Percentiles rank a stretch among this genome's conserved stretches.
phyloP scores from a whole-genome alignment of 2,888 invertebrate genomes.

The Brenthis daphne region DNA sequence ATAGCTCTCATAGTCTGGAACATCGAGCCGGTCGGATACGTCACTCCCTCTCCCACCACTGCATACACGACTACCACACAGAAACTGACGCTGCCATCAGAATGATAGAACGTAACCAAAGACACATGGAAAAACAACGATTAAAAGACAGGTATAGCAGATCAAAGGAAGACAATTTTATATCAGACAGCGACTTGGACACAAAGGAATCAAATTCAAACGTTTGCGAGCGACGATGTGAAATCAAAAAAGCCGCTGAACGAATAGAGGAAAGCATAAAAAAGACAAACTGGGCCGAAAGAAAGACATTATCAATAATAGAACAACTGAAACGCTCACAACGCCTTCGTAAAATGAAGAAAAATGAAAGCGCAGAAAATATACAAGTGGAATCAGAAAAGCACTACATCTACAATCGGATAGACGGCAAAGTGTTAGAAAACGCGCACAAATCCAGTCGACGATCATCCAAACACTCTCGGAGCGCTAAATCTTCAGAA shows the following conservation, averaged over 20 bases:
- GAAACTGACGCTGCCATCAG: conserved; percentile 82
- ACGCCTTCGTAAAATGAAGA: conserved; percentile 67
- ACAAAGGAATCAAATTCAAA: conserved; percentile 55
- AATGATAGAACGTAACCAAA: conserved; percentile 83
- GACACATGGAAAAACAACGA: conserved; percentile 82
- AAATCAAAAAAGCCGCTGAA: conserved; percentile 69
- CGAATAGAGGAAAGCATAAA: conserved; percentile 75
- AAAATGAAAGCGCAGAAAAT: conserved; percentile 74
- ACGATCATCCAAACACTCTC: conserved; percentile 74
- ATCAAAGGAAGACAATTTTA: conserved; percentile 66
- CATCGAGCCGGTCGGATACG: conserved; percentile 69
- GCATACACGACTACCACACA: conserved; percentile 81
- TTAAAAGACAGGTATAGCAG: conserved; percentile 69
- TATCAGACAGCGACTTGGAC: conserved; percentile 70
- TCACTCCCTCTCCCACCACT: conserved; percentile 75
- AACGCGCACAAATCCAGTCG: conserved; percentile 80
- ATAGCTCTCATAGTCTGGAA: conserved; percentile 75
- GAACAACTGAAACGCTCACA: conserved; percentile 75
- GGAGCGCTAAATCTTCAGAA: conserved; percentile 88
- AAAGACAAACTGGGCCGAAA: conserved; percentile 77
- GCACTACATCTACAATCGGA: conserved; percentile 70
- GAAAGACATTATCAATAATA: conserved; percentile 74
- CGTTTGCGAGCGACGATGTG: conserved; percentile 57
- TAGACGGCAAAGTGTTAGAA: conserved; percentile 79
- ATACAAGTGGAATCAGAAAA: conserved; percentile 75